A percentile compares a stretch with the other conserved stretches of the same genome.
These are phyloP conservation scores for Xiphorhynchus elegans DNA, from an alignment of 2,113 vertebrate species.

Conservation along the genomic window DNA sequence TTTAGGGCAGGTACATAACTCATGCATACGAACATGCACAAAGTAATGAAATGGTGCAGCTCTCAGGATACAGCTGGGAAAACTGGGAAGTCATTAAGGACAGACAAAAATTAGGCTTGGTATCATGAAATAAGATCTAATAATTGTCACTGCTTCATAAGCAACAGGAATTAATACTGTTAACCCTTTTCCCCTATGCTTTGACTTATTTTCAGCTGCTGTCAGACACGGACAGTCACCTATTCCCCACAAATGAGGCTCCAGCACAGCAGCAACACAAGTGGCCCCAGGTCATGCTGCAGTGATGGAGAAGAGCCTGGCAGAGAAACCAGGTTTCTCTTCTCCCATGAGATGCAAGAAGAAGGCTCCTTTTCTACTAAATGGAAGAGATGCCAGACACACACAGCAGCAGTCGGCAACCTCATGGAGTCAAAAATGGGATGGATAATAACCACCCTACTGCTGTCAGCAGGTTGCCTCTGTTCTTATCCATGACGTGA, in stretches of 20 bases:
- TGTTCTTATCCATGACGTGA: rapidly evolving
- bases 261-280: background rate
- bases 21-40: background rate
- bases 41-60: background rate
- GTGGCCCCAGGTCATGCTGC: background rate
- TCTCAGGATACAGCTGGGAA: conserved; percentile 19
- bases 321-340: background rate
- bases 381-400: background rate
- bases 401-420: background rate
- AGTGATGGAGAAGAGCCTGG: background rate
- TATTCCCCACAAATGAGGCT: background rate
- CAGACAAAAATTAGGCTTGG: conserved; percentile 20
- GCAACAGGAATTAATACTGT: background rate
- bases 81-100: conserved; percentile 39
- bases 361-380: background rate
- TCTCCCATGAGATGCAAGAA: background rate
- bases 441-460: background rate
- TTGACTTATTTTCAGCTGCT: background rate
- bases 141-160: conserved; percentile 31
- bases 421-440: background rate
- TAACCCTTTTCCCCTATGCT: background rate
- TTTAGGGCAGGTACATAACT: conserved; percentile 11
- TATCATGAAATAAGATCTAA: conserved; percentile 48
- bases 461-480: background rate
- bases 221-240: background rate